Conservation (phyloP, 2,888 invertebrate species). For the Drosophila nigricruria region DNA sequence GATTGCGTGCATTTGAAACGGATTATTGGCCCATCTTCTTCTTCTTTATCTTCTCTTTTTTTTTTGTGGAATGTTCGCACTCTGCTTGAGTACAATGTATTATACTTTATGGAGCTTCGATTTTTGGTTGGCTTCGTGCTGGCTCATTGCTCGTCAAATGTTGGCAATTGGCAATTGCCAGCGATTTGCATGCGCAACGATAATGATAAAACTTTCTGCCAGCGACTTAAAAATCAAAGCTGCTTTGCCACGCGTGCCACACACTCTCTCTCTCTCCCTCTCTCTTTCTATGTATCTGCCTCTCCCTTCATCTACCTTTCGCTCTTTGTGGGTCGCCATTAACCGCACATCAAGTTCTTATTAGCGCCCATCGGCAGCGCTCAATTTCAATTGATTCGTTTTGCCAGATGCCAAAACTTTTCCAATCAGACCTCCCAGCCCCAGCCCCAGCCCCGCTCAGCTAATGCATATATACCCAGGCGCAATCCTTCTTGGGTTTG, state of each 20-base stretch:
- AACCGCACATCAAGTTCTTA: slow-evolving; percentile 80
- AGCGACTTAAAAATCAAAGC: slow-evolving; percentile 56
- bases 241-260: slow-evolving; percentile 14
- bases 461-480: background rate
- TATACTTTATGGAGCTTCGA: slow-evolving; percentile 27
- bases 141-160: slow-evolving; percentile 48
- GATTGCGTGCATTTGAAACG: slow-evolving; percentile 16
- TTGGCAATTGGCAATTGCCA: slow-evolving; percentile 43
- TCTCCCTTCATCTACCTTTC: background rate
- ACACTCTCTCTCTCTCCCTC: background rate
- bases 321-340: slow-evolving; percentile 40
- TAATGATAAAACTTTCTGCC: slow-evolving; percentile 74
- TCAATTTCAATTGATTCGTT: slow-evolving; percentile 77
- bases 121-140: slow-evolving; percentile 22
- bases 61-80: slow-evolving; percentile 14
- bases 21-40: slow-evolving; percentile 29
- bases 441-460: background rate
- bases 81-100: slow-evolving; percentile 26
- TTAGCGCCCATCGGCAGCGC: slow-evolving; percentile 67
- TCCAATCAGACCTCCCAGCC: slow-evolving; percentile 65
- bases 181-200: slow-evolving; percentile 52
- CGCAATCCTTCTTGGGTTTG: slow-evolving; percentile 67
- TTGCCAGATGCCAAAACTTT: slow-evolving; percentile 64
- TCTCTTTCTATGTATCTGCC: background rate
- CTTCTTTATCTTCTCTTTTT: background rate